Conservation (phyloP, 2,888 invertebrate species). For the Drosophila nr. medialis region DNA sequence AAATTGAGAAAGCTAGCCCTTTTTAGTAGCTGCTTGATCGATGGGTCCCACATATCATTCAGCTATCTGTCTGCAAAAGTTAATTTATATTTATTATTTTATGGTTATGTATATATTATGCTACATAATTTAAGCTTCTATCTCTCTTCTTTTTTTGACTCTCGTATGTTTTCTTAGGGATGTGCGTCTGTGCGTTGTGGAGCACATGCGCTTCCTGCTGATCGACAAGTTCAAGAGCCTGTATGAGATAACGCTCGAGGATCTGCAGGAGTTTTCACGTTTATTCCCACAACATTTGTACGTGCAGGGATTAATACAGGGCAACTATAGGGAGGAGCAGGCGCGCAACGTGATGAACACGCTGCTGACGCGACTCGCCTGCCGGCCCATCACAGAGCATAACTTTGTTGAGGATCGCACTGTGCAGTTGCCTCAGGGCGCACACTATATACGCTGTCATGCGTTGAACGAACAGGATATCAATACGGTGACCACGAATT, state of each 20-base stretch:
- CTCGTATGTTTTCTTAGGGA: constrained; percentile 85
- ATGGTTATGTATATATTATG: background rate
- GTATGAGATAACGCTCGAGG: constrained; percentile 86
- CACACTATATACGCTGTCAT: constrained; percentile 88
- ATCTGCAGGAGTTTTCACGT: constrained; percentile 87
- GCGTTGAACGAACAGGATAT: constrained; percentile 90
- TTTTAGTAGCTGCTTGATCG: too few relatives aligned
- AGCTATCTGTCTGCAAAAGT: background rate
- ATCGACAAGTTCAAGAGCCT: constrained; percentile 88
- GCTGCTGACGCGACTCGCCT: constrained; percentile 87
- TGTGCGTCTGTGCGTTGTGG: constrained; percentile 88
- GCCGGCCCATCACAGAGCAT: constrained; percentile 80
- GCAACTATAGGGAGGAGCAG: constrained; percentile 89
- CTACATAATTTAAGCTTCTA: background rate
- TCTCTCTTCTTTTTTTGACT: background rate
- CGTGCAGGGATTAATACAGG: constrained; percentile 91
- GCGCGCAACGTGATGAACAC: constrained; percentile 87
- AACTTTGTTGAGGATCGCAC: constrained; percentile 86
- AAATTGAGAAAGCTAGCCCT: too few relatives aligned
- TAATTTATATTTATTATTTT: background rate
- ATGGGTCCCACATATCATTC: background rate
- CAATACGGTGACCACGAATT: constrained; percentile 93
- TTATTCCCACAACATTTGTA: constrained; percentile 88
- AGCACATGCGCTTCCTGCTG: constrained; percentile 88
- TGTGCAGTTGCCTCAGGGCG: constrained; percentile 88